Evolutionary conservation across 2,113 vertebrate genomes (phyloP), one percentile per base, ranked within the genome.

Genomic region (Todiramphus chloris): DNA sequence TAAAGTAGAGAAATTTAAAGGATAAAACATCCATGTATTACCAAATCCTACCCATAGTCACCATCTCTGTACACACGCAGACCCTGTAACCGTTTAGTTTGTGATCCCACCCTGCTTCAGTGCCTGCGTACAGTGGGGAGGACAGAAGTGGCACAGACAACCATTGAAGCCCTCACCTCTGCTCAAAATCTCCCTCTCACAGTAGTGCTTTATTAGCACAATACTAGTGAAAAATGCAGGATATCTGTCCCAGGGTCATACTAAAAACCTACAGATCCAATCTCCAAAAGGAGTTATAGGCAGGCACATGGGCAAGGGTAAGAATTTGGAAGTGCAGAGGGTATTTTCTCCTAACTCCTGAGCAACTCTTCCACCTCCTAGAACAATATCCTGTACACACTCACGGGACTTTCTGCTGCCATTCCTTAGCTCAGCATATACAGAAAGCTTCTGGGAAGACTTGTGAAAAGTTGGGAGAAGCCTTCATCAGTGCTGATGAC

Each of bases 111-210:
- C 9, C 13, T 1, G 2, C 44, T 60, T 44, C 43, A 30, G 53
- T 12, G 16, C 39, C 13, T 39, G 5, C 17, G 56, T 13, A 23
- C 4, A n/a, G 19, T 6, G 2, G 7, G 68, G 25, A 53, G 9
- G 30, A 74, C 27, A 30, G 33, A 86, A 55, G n/a, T 7, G 20
- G n/a, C 0, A 1, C 51, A 59, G 72, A 33, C 0, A 2, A n/a
- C 11, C 39, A 31, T 13, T 4, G 5, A 30, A 68, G 9, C n/a
- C 24, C 31, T 20, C 46, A 55, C 5, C 20, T 21, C 28, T 48
- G 30, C n/a, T 74, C 20, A n/a, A 44, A 66, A 39, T 35, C 39
- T 55, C 31, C 33, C 37, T 43, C 24, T 55, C 2, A 1, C 68
- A 67, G 21, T 6, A 35, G 51, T 0, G 0, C 28, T 53, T 72